Evolutionary conservation across 2,797 vertebrate genomes (phyloP).

Genomic region (Ciconia nigra): DNA sequence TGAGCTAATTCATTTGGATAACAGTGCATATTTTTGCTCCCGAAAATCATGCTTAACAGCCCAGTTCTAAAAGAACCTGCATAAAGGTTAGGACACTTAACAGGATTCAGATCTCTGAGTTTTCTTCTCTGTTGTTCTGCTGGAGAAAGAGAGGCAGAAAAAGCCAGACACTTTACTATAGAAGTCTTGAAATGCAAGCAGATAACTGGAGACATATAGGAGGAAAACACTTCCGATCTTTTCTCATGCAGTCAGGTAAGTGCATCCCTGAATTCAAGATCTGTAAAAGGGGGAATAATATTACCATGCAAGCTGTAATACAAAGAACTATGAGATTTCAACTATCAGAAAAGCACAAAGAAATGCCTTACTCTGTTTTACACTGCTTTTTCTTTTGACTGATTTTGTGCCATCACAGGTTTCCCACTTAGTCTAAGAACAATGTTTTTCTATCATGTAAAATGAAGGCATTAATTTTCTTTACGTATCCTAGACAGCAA

Average conservation of each 20-base stretch:
- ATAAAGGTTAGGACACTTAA: conserved; percentile 16
- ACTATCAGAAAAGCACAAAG: background rate
- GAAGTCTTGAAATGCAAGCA: conserved; percentile 9
- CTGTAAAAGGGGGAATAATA: background rate
- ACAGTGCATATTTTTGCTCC: conserved; percentile 49
- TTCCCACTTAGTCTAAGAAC: background rate
- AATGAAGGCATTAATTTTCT: background rate
- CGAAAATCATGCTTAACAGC: background rate
- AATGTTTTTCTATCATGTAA: background rate
- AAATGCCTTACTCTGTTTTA: background rate
- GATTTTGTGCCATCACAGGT: background rate
- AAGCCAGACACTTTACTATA: background rate
- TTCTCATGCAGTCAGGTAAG: background rate
- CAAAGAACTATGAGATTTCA: background rate
- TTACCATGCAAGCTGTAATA: background rate
- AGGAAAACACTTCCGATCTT: background rate
- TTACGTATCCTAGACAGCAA: background rate
- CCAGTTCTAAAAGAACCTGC: background rate
- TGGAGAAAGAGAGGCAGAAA: conserved; percentile 4
- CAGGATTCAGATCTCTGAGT: background rate
- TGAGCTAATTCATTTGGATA: conserved; percentile 26
- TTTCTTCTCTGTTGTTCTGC: conserved; percentile 17
- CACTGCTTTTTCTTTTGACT: background rate
- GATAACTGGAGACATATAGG: background rate
- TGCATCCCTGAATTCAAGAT: background rate